Evolutionary conservation across 2,888 invertebrate genomes (phyloP), one percentile per base, ranked within the genome.

Genomic region (Heliconius aoede): DNA sequence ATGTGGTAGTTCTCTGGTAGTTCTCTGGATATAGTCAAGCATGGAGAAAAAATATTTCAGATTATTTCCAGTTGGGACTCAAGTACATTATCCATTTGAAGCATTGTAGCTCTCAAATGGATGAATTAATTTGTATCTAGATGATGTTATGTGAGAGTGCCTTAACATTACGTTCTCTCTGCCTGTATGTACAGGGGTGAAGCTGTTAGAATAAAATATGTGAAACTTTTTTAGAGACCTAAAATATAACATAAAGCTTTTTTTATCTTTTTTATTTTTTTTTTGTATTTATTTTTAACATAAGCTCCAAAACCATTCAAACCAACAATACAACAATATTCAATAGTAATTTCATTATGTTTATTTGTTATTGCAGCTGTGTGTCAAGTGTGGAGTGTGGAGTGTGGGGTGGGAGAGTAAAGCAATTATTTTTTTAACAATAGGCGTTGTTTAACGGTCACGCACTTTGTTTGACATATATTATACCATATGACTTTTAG

Each of bases 311-410:
- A 30, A 18, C 7, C 30, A 55, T 30, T 32, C 30, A n/a, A 24
- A 69, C 30, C 9, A 69, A 55, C 69, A 69, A 69, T 65, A 55
- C 24, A 69, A 32, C 32, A n/a, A 28, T 30, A n/a, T 55, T 28
- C n/a, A 51, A 68, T 51, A 51, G 51, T 68, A 28, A 51, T 68
- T 46, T 51, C 28, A 68, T 68, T 69, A 69, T 30, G 28, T 55
- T 46, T 69, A 69, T 55, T 55, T 55, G 55, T 55, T 55, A 69
- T 32, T 30, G 69, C 69, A 69, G 69, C 69, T 69, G 69, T 69
- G 32, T 51, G 15, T n/a, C 30, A n/a, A 55, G 69, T 69, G 69
- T 21, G 51, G 30, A 55, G n/a, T n/a, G n/a, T n/a, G n/a, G n/a
- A n/a, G n/a, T n/a, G n/a, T n/a, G 51, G 68, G 51, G 68, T 46